phyloP scores from a whole-genome alignment of 2,797 vertebrate species.

The Cirrhinus molitorella region DNA sequence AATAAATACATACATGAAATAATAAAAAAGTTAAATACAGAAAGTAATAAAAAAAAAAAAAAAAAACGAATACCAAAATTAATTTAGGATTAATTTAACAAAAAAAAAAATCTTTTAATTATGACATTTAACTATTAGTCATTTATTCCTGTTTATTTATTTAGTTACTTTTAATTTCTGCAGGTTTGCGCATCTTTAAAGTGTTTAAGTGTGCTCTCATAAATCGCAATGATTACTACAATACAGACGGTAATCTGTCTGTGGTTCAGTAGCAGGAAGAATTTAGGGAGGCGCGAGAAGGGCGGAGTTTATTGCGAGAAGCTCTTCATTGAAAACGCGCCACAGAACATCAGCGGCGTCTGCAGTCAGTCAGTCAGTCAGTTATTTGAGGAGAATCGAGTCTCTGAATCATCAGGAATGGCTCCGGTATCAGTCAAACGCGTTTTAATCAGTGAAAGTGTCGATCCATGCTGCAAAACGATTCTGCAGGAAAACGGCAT shows the following conservation, averaged over 20 bases:
- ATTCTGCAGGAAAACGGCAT: slow-evolving; percentile 89
- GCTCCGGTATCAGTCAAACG: slow-evolving; percentile 81
- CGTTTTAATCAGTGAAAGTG: slow-evolving; percentile 90
- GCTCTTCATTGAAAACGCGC: not conserved
- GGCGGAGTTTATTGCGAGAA: slow-evolving; percentile 13
- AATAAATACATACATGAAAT: not conserved
- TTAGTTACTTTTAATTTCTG: not conserved
- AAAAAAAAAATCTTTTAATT: not conserved
- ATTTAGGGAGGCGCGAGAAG: slow-evolving; percentile 10
- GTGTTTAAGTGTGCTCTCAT: not conserved
- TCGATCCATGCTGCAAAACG: slow-evolving; percentile 88
- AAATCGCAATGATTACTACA: not conserved
- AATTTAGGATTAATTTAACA: too few relatives aligned
- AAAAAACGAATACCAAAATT: too few relatives aligned
- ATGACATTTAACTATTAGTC: too few relatives aligned
- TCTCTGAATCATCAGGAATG: slow-evolving; percentile 72
- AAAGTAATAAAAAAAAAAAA: not conserved
- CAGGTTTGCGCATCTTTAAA: not conserved
- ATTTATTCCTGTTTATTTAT: not conserved
- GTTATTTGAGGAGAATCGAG: not conserved
- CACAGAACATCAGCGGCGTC: not conserved
- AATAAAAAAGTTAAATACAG: not conserved
- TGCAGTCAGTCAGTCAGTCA: not conserved
- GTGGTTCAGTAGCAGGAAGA: not conserved
- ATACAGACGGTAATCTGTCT: too few relatives aligned